Conservation (phyloP, 2,113 vertebrate genomes). For the Seriola aureovittata region DNA sequence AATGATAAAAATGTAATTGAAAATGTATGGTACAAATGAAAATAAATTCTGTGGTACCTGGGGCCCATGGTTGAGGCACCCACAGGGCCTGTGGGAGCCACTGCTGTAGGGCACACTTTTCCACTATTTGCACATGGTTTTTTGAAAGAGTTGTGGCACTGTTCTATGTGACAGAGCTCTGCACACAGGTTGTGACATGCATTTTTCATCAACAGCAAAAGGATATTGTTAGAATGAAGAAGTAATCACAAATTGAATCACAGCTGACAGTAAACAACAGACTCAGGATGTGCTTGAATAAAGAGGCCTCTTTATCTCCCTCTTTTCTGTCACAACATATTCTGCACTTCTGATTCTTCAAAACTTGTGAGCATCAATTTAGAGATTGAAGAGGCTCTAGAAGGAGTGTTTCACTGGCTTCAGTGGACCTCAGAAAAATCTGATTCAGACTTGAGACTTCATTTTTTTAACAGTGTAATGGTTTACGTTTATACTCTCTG, state of each 20-base stretch:
- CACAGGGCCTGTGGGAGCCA: not conserved
- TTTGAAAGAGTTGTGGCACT: not conserved
- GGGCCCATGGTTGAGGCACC: not conserved
- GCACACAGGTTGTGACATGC: conserved; percentile 1
- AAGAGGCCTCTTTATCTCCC: conserved; percentile 33
- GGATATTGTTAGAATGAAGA: conserved; percentile 31
- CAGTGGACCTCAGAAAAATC: conserved; percentile 13
- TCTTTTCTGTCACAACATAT: conserved; percentile 28
- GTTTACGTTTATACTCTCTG: not conserved
- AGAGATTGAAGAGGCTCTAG: conserved; percentile 17
- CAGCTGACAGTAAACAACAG: conserved; percentile 43
- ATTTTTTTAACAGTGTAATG: not conserved
- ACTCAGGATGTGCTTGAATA: conserved; percentile 40
- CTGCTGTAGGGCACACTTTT: not conserved
- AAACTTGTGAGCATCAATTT: conserved; percentile 16
- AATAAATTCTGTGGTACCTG: not conserved
- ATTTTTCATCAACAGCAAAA: conserved; percentile 27
- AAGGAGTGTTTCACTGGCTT: not conserved
- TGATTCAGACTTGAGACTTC: not conserved
- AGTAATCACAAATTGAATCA: conserved; percentile 33
- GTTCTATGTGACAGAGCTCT: conserved; percentile 2
- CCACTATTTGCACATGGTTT: not conserved
- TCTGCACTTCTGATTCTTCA: conserved; percentile 16
- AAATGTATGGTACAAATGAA: not conserved
- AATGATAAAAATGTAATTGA: not conserved